phyloP scores from a whole-genome alignment of 2,797 vertebrate genomes.

The Neostethus bicornis region DNA sequence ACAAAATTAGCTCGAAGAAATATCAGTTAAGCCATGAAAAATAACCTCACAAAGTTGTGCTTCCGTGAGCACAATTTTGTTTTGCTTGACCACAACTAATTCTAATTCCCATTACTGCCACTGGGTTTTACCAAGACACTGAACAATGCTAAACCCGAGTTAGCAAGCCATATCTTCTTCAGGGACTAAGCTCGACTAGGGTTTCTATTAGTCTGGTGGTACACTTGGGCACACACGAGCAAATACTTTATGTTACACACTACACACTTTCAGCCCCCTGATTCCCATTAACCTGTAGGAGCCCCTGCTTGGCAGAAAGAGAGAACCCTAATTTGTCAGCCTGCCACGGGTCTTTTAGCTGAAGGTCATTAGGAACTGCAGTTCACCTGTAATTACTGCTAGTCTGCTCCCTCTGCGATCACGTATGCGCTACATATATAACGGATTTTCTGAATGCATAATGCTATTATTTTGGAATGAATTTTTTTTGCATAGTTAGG shows the following conservation, averaged over 20 bases:
- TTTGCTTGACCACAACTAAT: conserved; percentile 58
- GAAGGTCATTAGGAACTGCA: conserved; percentile 77
- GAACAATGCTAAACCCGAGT: conserved; percentile 70
- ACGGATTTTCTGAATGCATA: conserved; percentile 5
- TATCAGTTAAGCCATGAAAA: conserved; percentile 60
- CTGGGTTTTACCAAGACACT: conserved; percentile 70
- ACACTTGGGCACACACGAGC: conserved; percentile 20
- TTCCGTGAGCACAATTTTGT: conserved; percentile 54
- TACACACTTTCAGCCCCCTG: conserved; percentile 36
- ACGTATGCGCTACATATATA: conserved; percentile 23
- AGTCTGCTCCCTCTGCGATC: conserved; percentile 40
- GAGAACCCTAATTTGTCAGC: conserved; percentile 77
- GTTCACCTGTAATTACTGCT: conserved; percentile 78
- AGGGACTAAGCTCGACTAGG: conserved; percentile 59
- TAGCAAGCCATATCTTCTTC: conserved; percentile 55
- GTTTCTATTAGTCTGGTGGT: conserved; percentile 62
- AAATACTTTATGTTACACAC: conserved; percentile 39
- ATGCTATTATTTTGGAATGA: not conserved
- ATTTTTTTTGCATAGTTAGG: not conserved
- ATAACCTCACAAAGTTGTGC: conserved; percentile 68
- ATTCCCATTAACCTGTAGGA: conserved; percentile 78
- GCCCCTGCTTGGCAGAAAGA: conserved; percentile 54
- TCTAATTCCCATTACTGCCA: conserved; percentile 61
- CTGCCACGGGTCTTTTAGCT: conserved; percentile 63
- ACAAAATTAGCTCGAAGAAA: conserved; percentile 46